Percentiles rank a stretch among this genome's conserved stretches.
Conservation (phyloP, 2,113 vertebrate species). For the Numenius arquata region DNA sequence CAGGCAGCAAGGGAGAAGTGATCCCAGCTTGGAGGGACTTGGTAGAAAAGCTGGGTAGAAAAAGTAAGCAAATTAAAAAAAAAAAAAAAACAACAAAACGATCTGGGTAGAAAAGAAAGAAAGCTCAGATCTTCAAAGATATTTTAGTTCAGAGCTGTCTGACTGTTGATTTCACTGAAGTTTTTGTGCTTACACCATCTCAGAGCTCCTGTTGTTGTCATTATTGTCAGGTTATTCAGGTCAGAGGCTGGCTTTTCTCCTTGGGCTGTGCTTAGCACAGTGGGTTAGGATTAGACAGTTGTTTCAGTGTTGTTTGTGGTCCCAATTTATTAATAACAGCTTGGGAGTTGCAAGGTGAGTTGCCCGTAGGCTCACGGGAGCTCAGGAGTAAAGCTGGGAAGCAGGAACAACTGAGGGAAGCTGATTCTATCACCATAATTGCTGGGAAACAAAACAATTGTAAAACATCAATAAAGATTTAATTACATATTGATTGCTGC, state of each 20-base stretch:
- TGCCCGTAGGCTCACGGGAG: background rate
- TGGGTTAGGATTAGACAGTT: background rate
- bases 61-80: background rate
- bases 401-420: background rate
- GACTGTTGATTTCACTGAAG: background rate
- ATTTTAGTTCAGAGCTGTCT: background rate
- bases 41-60: background rate
- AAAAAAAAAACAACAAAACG: background rate
- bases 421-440: background rate
- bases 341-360: background rate
- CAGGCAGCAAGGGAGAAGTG: background rate
- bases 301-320: background rate
- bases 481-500: slow-evolving; percentile 61
- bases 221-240: background rate
- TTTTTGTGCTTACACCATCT: background rate
- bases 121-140: background rate
- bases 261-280: background rate
- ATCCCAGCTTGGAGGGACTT: background rate
- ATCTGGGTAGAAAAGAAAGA: background rate
- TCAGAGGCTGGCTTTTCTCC: background rate
- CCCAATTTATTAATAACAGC: background rate
- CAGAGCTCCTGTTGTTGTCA: background rate
- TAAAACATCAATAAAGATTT: slow-evolving; percentile 57
- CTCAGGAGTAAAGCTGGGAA: background rate
- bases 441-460: slow-evolving; percentile 55